Conservation (phyloP, 2,888 invertebrate genomes). For the Lydus trimaculatus region DNA sequence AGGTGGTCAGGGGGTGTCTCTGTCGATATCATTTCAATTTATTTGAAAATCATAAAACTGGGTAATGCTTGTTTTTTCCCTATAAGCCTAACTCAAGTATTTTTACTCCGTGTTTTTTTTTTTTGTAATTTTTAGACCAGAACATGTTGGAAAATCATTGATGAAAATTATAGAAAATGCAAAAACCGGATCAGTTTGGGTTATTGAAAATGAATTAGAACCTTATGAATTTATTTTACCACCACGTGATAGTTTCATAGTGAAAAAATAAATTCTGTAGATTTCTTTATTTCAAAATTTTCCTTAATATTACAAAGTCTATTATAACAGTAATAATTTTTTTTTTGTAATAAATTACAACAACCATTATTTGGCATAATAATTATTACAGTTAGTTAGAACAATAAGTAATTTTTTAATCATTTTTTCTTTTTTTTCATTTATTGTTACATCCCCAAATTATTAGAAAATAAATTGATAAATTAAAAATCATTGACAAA, state of each 20-base stretch:
- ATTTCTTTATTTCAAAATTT: slow-evolving; percentile 39
- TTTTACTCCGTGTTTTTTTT: no score
- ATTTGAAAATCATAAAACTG: no score
- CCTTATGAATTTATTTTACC: background rate
- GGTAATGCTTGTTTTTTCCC: no score
- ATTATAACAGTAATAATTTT: slow-evolving; percentile 46
- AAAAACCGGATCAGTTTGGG: background rate
- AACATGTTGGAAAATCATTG: background rate
- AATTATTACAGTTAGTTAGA: slow-evolving; percentile 38
- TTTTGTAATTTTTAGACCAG: slow-evolving; percentile 45
- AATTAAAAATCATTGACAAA: slow-evolving; percentile 18
- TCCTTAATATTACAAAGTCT: slow-evolving; percentile 45
- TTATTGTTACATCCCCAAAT: slow-evolving; percentile 7
- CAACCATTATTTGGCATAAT: slow-evolving; percentile 42
- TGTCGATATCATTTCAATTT: no score
- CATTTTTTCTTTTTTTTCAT: no score
- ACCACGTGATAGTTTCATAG: slow-evolving; percentile 48
- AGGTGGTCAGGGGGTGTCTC: no score
- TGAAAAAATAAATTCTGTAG: no score
- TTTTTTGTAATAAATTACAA: slow-evolving; percentile 49
- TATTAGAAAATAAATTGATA: slow-evolving; percentile 5
- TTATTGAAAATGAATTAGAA: background rate
- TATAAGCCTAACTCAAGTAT: no score
- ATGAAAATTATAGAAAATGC: background rate
- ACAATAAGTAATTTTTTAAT: slow-evolving; percentile 30